Percentiles rank a stretch among this genome's conserved stretches.
These are phyloP conservation scores for Lethrus apterus DNA, from an alignment of 1,140 invertebrate species.

Conservation along the genomic window DNA sequence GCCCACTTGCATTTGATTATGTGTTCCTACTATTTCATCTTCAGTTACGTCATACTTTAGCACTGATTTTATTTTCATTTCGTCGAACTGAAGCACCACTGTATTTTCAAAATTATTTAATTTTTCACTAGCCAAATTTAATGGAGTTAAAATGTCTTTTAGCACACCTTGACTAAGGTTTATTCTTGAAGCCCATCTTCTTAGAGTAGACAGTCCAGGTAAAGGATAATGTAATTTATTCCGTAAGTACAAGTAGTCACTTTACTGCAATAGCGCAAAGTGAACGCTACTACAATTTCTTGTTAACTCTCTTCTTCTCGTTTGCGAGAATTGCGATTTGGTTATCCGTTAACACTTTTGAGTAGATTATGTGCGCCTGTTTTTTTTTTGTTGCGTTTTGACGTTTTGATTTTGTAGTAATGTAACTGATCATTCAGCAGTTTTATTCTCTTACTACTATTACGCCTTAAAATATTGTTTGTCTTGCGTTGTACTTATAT, in stretches of 20 bases:
- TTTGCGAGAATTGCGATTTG: conserved; percentile 8
- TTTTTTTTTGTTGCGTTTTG: neutral
- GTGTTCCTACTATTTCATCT: conserved; percentile 35
- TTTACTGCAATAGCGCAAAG: conserved; percentile 21
- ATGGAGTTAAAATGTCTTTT: conserved; percentile 20
- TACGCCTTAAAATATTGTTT: neutral
- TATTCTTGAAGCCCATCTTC: conserved; percentile 21
- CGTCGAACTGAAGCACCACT: conserved; percentile 31
- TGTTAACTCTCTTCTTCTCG: conserved; percentile 7
- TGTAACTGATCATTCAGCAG: neutral
- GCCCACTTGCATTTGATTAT: conserved; percentile 33
- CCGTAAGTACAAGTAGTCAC: conserved; percentile 18
- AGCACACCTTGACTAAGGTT: conserved; percentile 20
- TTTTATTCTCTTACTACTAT: neutral
- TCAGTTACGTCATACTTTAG: conserved; percentile 34
- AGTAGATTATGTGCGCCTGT: conserved; percentile 1
- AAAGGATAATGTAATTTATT: conserved; percentile 21
- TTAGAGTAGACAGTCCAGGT: conserved; percentile 18
- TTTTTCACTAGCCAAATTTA: conserved; percentile 18
- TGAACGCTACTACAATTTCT: conserved; percentile 16
- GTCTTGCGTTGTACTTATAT: neutral
- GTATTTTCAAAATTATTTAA: conserved; percentile 22
- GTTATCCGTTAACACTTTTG: conserved; percentile 9
- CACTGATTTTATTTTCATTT: conserved; percentile 29
- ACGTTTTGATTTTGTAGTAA: neutral